Evolutionary conservation across 2,888 invertebrate genomes (phyloP).

Genomic region (Ametastegia equiseti): DNA sequence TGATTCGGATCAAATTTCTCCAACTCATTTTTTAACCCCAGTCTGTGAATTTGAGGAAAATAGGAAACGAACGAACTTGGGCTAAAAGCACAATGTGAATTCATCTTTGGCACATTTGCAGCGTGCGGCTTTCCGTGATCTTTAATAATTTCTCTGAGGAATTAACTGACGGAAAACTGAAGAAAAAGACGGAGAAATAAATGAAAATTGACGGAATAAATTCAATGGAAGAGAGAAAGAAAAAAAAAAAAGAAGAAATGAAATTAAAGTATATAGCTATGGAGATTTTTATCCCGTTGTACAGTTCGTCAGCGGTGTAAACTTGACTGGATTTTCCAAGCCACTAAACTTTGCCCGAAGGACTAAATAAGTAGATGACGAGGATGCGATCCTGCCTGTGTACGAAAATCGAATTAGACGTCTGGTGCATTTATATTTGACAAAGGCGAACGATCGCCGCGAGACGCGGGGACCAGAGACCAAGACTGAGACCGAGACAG

Average conservation of each 20-base stretch:
- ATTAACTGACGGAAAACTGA: neutral
- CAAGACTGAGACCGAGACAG: neutral
- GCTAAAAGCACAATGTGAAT: neutral
- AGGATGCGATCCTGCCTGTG: too few relatives aligned
- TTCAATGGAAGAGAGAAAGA: too few relatives aligned
- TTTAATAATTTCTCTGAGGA: neutral
- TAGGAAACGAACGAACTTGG: neutral
- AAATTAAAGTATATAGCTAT: neutral
- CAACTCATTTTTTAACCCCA: neutral
- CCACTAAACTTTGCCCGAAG: slow-evolving; percentile 1
- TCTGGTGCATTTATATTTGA: neutral
- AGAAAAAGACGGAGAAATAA: neutral
- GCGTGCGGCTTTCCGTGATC: neutral
- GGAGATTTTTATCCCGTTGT: neutral
- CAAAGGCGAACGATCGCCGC: slow-evolving; percentile 2
- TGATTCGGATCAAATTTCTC: neutral
- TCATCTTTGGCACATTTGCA: neutral
- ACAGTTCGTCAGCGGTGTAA: slow-evolving; percentile 12
- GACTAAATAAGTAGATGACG: too few relatives aligned
- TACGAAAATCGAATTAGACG: slow-evolving; percentile 39
- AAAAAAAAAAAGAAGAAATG: neutral
- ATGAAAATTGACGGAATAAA: too few relatives aligned
- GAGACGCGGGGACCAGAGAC: too few relatives aligned
- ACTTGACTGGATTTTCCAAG: slow-evolving; percentile 29
- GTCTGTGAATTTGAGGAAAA: neutral